A percentile compares a stretch with the other conserved stretches of the same genome.
These are phyloP conservation scores for Chaunax sp. DNA, from an alignment of 2,797 vertebrate species.

Conservation along the genomic window DNA sequence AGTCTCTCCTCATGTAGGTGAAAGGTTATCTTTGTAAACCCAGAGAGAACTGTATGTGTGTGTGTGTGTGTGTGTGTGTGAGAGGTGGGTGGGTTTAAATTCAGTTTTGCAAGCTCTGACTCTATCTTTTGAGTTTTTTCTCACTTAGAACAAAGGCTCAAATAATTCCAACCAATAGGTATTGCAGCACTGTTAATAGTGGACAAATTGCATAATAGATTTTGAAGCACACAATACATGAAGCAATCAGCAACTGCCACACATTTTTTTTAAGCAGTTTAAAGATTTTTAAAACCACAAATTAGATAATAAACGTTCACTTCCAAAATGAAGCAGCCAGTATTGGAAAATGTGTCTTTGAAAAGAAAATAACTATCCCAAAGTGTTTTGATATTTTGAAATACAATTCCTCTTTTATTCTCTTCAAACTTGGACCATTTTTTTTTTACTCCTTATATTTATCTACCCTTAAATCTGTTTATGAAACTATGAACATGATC, in stretches of 20 bases:
- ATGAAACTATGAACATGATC: background rate
- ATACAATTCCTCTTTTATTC: background rate
- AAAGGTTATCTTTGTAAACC: constrained; percentile 63
- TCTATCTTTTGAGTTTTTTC: background rate
- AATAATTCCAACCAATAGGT: constrained; percentile 20
- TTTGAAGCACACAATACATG: constrained; percentile 10
- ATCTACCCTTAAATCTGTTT: too few species aligned
- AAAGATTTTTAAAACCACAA: constrained; percentile 24
- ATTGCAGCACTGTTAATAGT: constrained; percentile 18
- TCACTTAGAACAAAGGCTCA: constrained; percentile 7
- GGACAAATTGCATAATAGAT: constrained; percentile 28
- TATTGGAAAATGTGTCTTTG: too few species aligned
- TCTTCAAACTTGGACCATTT: too few species aligned
- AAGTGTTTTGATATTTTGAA: background rate
- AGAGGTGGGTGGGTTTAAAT: constrained; percentile 10
- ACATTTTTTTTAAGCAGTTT: constrained; percentile 6
- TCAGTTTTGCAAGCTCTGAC: constrained; percentile 21
- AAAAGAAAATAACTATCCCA: too few species aligned
- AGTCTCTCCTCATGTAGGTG: constrained; percentile 55
- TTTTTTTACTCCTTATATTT: too few species aligned
- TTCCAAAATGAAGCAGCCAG: too few species aligned
- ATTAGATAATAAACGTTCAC: too few species aligned
- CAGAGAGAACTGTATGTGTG: background rate
- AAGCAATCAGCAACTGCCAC: constrained; percentile 12
- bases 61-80: background rate